A percentile compares a stretch with the other conserved stretches of the same genome.
Conservation (phyloP, 2,113 vertebrate species). For the Willisornis vidua region DNA sequence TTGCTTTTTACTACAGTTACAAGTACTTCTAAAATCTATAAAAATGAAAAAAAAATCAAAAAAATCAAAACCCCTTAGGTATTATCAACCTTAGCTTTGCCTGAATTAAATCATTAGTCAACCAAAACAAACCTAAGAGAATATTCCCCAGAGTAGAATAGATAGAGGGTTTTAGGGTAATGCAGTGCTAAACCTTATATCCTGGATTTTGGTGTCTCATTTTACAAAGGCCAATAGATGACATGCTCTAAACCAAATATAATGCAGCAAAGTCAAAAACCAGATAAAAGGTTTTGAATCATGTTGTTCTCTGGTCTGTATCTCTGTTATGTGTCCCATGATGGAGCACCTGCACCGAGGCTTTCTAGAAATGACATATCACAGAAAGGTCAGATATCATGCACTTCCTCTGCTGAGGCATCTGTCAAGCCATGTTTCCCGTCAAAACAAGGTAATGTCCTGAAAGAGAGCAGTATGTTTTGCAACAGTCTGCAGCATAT, state of each 20-base stretch:
- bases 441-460: constrained; percentile 26
- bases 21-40: too few relatives aligned
- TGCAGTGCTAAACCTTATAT: neutral
- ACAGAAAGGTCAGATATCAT: constrained; percentile 53
- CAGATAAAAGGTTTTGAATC: constrained; percentile 14
- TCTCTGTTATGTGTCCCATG: neutral
- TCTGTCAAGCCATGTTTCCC: constrained; percentile 58
- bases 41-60: too few relatives aligned
- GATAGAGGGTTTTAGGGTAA: neutral
- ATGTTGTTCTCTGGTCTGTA: neutral
- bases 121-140: neutral
- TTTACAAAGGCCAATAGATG: neutral
- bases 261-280: neutral
- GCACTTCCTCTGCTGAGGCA: constrained; percentile 33
- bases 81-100: neutral
- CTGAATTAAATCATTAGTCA: constrained; percentile 25
- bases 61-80: too few relatives aligned
- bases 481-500: neutral
- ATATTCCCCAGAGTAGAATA: neutral
- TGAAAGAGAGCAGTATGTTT: constrained; percentile 41
- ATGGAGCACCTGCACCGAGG: constrained; percentile 18
- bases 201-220: neutral
- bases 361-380: constrained; percentile 47
- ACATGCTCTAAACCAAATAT: neutral
- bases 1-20: too few relatives aligned